These are phyloP conservation scores for Planococcus citri DNA, from an alignment of 1,140 invertebrate species.

Conservation along the genomic window DNA sequence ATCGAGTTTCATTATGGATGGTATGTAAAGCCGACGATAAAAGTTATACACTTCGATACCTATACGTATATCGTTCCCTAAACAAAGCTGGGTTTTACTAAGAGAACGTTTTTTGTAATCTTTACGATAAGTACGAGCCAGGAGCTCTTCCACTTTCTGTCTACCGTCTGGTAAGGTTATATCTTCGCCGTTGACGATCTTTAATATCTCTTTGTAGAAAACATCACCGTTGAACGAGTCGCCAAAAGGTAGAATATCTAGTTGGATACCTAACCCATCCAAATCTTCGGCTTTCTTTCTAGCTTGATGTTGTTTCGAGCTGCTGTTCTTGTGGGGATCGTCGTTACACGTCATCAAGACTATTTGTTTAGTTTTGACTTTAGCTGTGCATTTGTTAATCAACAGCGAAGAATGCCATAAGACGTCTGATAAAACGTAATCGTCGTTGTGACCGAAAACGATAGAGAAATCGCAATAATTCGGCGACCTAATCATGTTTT, in stretches of 20 bases:
- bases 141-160: conserved; percentile 12
- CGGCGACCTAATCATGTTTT: conserved; percentile 9
- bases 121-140: conserved; percentile 13
- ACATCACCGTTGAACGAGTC: background rate
- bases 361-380: conserved; percentile 19
- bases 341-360: conserved; percentile 23
- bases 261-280: conserved; percentile 13
- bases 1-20: conserved; percentile 20
- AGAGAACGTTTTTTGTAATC: conserved; percentile 13
- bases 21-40: conserved; percentile 19
- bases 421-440: conserved; percentile 9
- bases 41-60: conserved; percentile 17
- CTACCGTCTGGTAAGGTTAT: background rate
- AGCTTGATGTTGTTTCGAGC: conserved; percentile 6
- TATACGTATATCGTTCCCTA: conserved; percentile 16
- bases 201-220: conserved; percentile 18
- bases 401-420: conserved; percentile 21
- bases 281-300: conserved; percentile 23
- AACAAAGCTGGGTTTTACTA: background rate
- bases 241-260: conserved; percentile 23
- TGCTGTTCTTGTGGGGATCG: background rate
- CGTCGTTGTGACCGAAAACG: background rate
- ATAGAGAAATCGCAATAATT: background rate
- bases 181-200: conserved; percentile 1
- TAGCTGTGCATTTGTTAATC: conserved; percentile 20